phyloP scores from a whole-genome alignment of 2,888 invertebrate species.

The Capitulum mitella region DNA sequence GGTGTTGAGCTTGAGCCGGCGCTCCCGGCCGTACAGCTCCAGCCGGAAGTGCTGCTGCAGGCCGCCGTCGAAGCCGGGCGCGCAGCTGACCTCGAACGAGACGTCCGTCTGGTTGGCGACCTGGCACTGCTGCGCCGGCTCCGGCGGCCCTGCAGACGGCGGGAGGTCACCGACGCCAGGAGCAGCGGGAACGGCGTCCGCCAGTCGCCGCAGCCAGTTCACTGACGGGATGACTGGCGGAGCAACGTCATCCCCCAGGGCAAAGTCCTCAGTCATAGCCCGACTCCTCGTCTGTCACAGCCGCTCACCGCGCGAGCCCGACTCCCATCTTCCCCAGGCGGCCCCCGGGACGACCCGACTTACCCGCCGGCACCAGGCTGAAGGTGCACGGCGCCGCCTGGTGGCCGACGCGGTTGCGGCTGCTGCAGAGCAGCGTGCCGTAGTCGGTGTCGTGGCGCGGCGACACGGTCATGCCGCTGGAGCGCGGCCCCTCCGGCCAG shows the following conservation, averaged over 20 bases:
- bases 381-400: slow-evolving; percentile 81
- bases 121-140: slow-evolving; percentile 32
- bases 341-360: slow-evolving; percentile 39
- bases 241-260: neutral
- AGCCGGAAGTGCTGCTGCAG: slow-evolving; percentile 33
- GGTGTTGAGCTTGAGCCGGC: neutral
- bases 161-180: neutral
- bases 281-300: too few species aligned
- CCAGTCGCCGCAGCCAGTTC: too few species aligned
- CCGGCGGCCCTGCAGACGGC: slow-evolving; percentile 31
- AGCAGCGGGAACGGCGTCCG: neutral
- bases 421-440: slow-evolving; percentile 78
- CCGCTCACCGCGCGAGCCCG: neutral
- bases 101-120: slow-evolving; percentile 33
- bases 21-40: slow-evolving; percentile 28
- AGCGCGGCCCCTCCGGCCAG: slow-evolving; percentile 48
- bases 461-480: slow-evolving; percentile 49
- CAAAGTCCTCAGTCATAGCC: too few species aligned
- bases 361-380: slow-evolving; percentile 86
- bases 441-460: slow-evolving; percentile 64
- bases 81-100: slow-evolving; percentile 30
- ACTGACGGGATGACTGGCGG: neutral
- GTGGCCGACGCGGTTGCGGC: slow-evolving; percentile 70
- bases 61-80: slow-evolving; percentile 34
- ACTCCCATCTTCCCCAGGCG: neutral